Evolutionary conservation across 2,797 vertebrate species (phyloP).

Genomic region (Furcifer pardalis): DNA sequence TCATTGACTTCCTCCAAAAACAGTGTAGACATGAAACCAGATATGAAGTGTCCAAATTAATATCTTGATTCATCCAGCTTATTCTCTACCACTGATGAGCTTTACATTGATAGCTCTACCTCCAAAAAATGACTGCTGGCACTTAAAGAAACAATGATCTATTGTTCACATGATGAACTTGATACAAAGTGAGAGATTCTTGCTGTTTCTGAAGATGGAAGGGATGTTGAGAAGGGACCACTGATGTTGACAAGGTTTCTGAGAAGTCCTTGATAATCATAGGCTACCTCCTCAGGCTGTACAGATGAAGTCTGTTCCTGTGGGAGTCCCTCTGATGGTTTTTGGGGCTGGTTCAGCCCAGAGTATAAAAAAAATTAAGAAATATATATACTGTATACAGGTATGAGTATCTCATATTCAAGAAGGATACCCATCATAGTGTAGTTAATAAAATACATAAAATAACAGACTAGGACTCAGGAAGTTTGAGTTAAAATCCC

Average conservation of each 20-base stretch:
- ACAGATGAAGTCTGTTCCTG: not conserved
- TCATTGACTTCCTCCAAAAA: conserved; percentile 4
- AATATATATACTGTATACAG: too few species aligned
- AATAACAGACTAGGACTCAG: too few species aligned
- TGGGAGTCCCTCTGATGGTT: not conserved
- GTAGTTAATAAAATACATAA: too few species aligned
- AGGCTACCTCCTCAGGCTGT: not conserved
- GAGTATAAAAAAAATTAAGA: too few species aligned
- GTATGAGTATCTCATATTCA: too few species aligned
- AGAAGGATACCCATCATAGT: too few species aligned
- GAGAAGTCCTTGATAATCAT: not conserved
- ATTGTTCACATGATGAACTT: not conserved
- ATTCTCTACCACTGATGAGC: not conserved
- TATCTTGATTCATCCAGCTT: not conserved
- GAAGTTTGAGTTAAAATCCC: too few species aligned
- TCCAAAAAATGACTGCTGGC: not conserved
- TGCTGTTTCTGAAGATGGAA: not conserved
- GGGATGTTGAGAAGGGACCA: not conserved
- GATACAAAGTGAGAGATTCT: not conserved
- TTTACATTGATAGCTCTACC: not conserved
- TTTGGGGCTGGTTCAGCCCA: not conserved
- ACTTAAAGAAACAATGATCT: not conserved
- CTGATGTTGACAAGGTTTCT: not conserved
- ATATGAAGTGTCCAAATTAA: not conserved
- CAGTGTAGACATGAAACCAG: not conserved